Conservation (phyloP, 2,888 invertebrate genomes). For the Pyrrhosoma nymphula region DNA sequence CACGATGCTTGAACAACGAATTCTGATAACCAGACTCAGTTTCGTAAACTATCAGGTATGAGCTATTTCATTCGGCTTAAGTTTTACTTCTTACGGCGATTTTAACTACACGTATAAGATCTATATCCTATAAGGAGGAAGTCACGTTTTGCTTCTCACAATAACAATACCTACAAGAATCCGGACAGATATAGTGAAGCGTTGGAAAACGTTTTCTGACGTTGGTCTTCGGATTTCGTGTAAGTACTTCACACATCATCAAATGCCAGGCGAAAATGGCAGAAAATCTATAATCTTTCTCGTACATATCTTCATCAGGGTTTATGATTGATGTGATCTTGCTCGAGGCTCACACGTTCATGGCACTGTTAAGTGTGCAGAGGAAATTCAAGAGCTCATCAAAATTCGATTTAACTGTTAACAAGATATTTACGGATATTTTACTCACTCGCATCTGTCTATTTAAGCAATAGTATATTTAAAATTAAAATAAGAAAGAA, state of each 20-base stretch:
- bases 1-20: neutral
- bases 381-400: neutral
- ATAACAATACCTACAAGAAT: neutral
- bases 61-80: neutral
- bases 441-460: too few species aligned
- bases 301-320: neutral
- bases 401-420: too few species aligned
- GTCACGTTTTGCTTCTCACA: neutral
- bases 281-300: neutral
- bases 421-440: too few species aligned
- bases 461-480: too few species aligned
- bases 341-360: neutral
- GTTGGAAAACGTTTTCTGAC: neutral
- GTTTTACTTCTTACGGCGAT: neutral
- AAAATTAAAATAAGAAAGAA: too few species aligned
- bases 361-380: neutral
- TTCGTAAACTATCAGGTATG: neutral
- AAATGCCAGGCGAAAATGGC: neutral
- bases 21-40: neutral
- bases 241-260: neutral
- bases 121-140: neutral
- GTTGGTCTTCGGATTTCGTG: neutral
- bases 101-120: neutral
- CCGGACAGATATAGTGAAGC: neutral
- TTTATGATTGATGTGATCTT: neutral